These are phyloP conservation scores for Zaprionus lachaisei DNA, from an alignment of 1,140 invertebrate species.

Conservation along the genomic window DNA sequence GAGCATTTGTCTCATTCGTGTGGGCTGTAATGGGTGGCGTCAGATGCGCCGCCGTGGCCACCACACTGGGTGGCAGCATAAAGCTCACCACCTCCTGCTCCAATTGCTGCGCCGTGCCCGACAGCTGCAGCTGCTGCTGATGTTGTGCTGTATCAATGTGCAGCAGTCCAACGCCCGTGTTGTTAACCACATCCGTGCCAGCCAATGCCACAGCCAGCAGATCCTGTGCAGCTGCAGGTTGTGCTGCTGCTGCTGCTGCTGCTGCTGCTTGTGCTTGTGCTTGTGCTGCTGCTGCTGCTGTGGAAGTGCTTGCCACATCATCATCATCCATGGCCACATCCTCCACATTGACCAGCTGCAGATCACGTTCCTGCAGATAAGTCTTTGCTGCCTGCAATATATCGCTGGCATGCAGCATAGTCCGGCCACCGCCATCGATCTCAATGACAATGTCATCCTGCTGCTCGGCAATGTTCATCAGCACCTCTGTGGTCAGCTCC, in stretches of 20 bases:
- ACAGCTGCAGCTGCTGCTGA: background rate
- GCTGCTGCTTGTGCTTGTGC: no score
- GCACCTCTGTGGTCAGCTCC: slow-evolving; percentile 61
- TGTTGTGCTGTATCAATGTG: slow-evolving; percentile 62
- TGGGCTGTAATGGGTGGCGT: slow-evolving; percentile 70
- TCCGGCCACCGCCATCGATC: slow-evolving; percentile 31
- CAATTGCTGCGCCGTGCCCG: background rate
- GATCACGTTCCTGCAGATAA: slow-evolving; percentile 66
- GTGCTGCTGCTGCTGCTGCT: background rate
- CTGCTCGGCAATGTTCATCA: slow-evolving; percentile 66
- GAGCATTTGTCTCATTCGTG: slow-evolving; percentile 88
- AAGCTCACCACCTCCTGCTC: slow-evolving; percentile 37
- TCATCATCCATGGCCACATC: slow-evolving; percentile 45
- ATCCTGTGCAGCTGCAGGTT: slow-evolving; percentile 82
- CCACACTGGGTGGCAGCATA: slow-evolving; percentile 25
- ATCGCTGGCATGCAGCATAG: slow-evolving; percentile 53
- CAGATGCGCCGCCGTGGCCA: slow-evolving; percentile 43
- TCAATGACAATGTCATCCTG: slow-evolving; percentile 55
- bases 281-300: background rate
- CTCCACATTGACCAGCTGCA: slow-evolving; percentile 66
- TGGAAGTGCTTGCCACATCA: background rate
- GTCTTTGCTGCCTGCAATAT: slow-evolving; percentile 65
- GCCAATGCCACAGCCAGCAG: slow-evolving; percentile 90
- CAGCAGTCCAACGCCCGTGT: slow-evolving; percentile 56
- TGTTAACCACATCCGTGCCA: slow-evolving; percentile 44